Base-by-base conservation (phyloP, 2,797 vertebrate genomes). In the Halcyon leucocephala region DNA sequence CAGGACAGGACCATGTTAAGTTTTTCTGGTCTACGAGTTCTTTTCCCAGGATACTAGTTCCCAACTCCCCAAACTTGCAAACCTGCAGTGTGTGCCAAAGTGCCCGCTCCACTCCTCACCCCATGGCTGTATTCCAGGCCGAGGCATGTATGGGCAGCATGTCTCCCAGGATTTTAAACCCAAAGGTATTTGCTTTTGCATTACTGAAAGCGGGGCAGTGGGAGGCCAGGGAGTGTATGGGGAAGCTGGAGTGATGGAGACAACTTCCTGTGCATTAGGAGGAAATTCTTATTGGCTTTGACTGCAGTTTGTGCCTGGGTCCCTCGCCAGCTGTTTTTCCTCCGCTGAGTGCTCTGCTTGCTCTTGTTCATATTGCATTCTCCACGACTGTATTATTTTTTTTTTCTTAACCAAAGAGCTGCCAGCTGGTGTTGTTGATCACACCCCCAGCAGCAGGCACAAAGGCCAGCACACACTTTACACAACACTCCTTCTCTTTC, bases 361-460 rank as follows among this genome's bases (percentile, higher is more conserved):
- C 82, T 96, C 94, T 95, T 82, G 69, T 91, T 91, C 91, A 82
- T 67, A 72, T 58, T 82, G 93, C 90, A 91, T 69, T 93, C 87
- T 96, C 82, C 85, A 96, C 89, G 93, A 95, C 73, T 86, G 80
- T 49, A 72, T 93, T 94, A 13, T 94, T 89, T 92, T 86, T 87
- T 87, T 97, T 95, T 95, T 41, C 93, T 96, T 95, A 95, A 91
- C 95, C 93, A 76, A 95, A 97, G 96, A 95, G 94, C 96, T 97
- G 92, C 95, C 97, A 97, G 97, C 97, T 97, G 97, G 95, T 97
- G 95, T 90, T 96, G 84, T 96, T 94, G 96, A 97, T 96, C 94
- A 96, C 95, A 93, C 81, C 78, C 93, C 79, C 89, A 96, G 80
- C 78, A 96, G 85, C 89, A 89, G 67, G 81, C 89, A 95, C 94